Evolutionary conservation across 2,113 vertebrate species (phyloP), one percentile per base, ranked within the genome.

Genomic region (Suncus etruscus): DNA sequence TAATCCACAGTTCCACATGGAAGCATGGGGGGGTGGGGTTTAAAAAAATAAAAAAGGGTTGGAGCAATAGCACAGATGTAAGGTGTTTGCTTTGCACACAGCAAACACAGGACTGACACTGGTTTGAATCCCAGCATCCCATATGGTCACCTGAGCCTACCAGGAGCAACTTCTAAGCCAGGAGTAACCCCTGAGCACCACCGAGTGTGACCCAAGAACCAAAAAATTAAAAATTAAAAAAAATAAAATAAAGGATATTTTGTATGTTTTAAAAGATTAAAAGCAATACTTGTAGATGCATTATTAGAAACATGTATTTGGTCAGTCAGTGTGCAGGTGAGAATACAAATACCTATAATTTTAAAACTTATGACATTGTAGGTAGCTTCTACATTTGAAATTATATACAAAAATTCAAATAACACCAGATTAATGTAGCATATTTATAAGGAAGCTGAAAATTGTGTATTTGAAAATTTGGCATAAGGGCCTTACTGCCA

Each of bases 311-410:
- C 54, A 72, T 22, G 91, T 50, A 73, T 78, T 24, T 45, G 9
- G 2, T 83, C 80, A 81, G 81, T 87, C 69, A 86, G 3, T 80
- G 48, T 79, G 0, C 51, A 76, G 39, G 10, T 66, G 11, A 78
- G 29, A 88, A 74, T 92, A 45, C 14, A 73, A 45, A 76, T 24
- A 90, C 77, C 54, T 85, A 31, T 90, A 83, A 58, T 92, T 84
- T 48, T 78, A 74, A 91, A 94, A 58, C n/a, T 77, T 84, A 2
- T n/a, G 83, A 51, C 12, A n/a, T 89, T 83, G 65, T 15, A 61
- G 25, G 27, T 88, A 75, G 32, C 47, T 51, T 76, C 3, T 89
- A 3, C 69, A 82, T 91, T 87, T 91, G 76, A 90, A 76, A 65
- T 85, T 24, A 66, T 83, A 2, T 29, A 20, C 61, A 72, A 47